Percentiles rank a stretch among this genome's conserved stretches.
phyloP scores from a whole-genome alignment of 2,113 vertebrate genomes.

The Cyprinodon tularosa region DNA sequence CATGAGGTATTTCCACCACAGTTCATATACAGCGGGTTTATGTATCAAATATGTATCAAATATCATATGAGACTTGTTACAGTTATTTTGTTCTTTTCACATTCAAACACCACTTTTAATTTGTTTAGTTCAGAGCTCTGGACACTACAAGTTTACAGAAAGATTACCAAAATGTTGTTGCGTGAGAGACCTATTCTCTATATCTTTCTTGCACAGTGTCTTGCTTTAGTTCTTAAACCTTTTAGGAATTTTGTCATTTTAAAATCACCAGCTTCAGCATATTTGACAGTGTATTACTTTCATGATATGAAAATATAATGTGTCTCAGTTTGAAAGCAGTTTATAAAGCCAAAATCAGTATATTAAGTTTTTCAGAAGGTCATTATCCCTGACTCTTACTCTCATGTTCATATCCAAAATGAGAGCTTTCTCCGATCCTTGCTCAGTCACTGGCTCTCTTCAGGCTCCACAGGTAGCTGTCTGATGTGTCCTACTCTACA shows the following conservation, averaged over 20 bases:
- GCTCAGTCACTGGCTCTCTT: constrained; percentile 4
- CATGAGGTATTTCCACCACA: too few relatives aligned
- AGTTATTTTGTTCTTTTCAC: too few relatives aligned
- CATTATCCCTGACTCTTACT: constrained; percentile 33
- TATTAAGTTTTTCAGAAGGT: constrained; percentile 18
- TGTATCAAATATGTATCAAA: too few relatives aligned
- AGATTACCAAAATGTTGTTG: too few relatives aligned
- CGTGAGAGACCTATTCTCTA: too few relatives aligned
- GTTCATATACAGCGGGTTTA: too few relatives aligned
- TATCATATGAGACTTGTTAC: too few relatives aligned
- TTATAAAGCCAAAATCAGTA: neutral
- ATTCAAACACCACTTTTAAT: too few relatives aligned
- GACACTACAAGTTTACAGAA: too few relatives aligned
- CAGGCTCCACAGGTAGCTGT: constrained; percentile 55
- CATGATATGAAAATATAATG: too few relatives aligned
- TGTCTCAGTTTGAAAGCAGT: neutral
- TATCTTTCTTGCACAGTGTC: neutral
- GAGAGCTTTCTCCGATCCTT: constrained; percentile 26
- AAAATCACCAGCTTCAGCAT: neutral
- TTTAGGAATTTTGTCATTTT: neutral
- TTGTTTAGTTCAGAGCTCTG: too few relatives aligned
- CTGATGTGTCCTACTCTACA: constrained; percentile 54
- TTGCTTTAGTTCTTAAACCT: neutral
- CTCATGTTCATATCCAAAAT: constrained; percentile 48
- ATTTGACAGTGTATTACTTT: neutral